Conservation (phyloP, 2,797 vertebrate genomes). For the Enteromius thamalakanensis region DNA sequence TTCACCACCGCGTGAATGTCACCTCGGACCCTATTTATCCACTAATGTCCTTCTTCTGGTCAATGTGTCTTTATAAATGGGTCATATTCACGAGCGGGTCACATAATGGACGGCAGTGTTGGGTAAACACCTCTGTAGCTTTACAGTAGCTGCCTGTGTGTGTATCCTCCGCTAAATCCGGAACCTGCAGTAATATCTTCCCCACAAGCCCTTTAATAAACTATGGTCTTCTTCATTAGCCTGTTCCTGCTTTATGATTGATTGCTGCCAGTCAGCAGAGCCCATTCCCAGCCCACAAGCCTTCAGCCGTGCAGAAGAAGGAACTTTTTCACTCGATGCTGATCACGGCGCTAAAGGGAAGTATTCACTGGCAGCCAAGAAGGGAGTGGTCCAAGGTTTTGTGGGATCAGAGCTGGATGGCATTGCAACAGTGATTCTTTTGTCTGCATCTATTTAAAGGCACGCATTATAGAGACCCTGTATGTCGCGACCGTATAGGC, state of each 20-base stretch:
- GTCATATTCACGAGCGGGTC: conserved; percentile 64
- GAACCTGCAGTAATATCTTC: conserved; percentile 71
- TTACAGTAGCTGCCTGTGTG: conserved; percentile 62
- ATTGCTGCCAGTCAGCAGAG: conserved; percentile 93
- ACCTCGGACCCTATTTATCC: conserved; percentile 43
- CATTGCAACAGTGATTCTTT: conserved; percentile 91
- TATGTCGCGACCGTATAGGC: conserved; percentile 26
- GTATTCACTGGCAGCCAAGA: conserved; percentile 93
- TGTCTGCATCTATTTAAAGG: conserved; percentile 83
- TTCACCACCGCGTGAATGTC: neutral
- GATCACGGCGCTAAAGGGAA: conserved; percentile 87
- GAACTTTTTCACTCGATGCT: conserved; percentile 83
- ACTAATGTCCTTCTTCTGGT: conserved; percentile 22
- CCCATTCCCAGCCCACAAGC: conserved; percentile 84
- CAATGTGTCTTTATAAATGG: conserved; percentile 46
- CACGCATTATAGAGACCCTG: conserved; percentile 65
- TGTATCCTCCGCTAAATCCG: conserved; percentile 60
- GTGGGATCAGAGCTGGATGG: conserved; percentile 85
- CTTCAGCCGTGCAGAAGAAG: conserved; percentile 84
- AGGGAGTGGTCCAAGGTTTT: conserved; percentile 85
- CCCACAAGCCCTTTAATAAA: conserved; percentile 74
- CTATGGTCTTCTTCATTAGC: conserved; percentile 77
- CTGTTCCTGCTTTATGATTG: conserved; percentile 87
- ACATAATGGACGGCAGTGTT: conserved; percentile 62
- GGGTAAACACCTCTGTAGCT: conserved; percentile 74